Evolutionary conservation across 1,140 invertebrate genomes (phyloP), one percentile per base, ranked within the genome.

Genomic region (Conus betulinus): DNA sequence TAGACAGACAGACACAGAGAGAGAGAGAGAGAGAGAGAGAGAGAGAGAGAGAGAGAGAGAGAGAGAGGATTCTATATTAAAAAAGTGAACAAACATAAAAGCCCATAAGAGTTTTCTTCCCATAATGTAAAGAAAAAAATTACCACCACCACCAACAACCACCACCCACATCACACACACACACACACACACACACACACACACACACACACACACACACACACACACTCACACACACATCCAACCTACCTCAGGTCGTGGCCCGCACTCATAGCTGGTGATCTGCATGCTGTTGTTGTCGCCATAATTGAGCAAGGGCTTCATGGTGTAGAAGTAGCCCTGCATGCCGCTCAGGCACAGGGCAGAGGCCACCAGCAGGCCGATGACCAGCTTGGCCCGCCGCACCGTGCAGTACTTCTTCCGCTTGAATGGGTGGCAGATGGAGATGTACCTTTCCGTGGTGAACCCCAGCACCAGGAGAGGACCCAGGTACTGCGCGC

Each of bases 381-480:
- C 85, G 53, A 94, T 93, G 4, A 93, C 93, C 23, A 92, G 89
- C 17, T 93, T 91, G 15, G 98, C 98, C 76, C 98, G 96, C 20
- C 97, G 97, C 92, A 98, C 98, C 0, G 98, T 99, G 87, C 94
- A 94, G 84, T 92, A 93, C n/a, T 91, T 90, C 57, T 93, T 90
- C 25, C 94, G 74, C 89, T 71, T 71, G n/a, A 99, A 96, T 0
- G 98, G 98, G 95, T 99, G 98, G 93, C 98, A 99, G 0, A 99
- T 98, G 0, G 98, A 98, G 67, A 99, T 97, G 95, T 98, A 99
- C 76, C 99, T 96, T 95, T 99, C 99, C 89, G 99, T 96, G 0
- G 99, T 99, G 55, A 99, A 99, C 3, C 97, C 98, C 13, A 95
- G 90, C 53, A 95, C 95, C 5, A 95, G 91, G 15, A 94, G 88